These are phyloP conservation scores for Phenganax stokvisi DNA, from an alignment of 92 coral and sea anemone species.

Conservation along the genomic window DNA sequence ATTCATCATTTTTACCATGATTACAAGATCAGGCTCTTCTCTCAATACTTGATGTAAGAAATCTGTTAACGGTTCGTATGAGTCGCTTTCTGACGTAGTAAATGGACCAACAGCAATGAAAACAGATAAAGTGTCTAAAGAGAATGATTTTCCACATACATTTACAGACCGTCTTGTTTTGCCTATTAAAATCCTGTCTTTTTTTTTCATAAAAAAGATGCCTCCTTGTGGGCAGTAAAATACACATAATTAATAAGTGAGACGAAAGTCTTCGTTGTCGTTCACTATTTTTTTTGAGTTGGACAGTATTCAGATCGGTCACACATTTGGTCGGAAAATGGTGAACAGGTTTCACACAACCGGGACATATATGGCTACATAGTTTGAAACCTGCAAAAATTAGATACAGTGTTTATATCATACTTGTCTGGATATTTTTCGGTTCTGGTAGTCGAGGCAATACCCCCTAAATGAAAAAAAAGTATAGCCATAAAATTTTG, in stretches of 20 bases:
- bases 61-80: conserved; percentile 84
- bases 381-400: too few relatives aligned
- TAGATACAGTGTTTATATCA: not conserved
- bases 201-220: not conserved
- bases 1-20: conserved; percentile 54
- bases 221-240: too few relatives aligned
- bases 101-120: conserved; percentile 90
- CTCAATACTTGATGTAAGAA: conserved; percentile 60
- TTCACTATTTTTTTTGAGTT: too few relatives aligned
- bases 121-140: conserved; percentile 56
- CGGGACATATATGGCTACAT: too few relatives aligned
- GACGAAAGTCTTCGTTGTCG: too few relatives aligned
- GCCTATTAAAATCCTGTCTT: not conserved
- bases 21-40: conserved; percentile 74
- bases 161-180: not conserved
- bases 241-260: too few relatives aligned
- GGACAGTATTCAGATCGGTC: too few relatives aligned
- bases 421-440: not conserved
- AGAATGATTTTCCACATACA: not conserved
- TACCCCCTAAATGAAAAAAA: not conserved
- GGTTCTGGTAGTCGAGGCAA: not conserved
- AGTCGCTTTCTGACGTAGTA: conserved; percentile 79
- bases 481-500: not conserved
- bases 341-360: too few relatives aligned
- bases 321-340: too few relatives aligned